Evolutionary conservation across 2,113 vertebrate genomes (phyloP).

Genomic region (Aegypius monachus): DNA sequence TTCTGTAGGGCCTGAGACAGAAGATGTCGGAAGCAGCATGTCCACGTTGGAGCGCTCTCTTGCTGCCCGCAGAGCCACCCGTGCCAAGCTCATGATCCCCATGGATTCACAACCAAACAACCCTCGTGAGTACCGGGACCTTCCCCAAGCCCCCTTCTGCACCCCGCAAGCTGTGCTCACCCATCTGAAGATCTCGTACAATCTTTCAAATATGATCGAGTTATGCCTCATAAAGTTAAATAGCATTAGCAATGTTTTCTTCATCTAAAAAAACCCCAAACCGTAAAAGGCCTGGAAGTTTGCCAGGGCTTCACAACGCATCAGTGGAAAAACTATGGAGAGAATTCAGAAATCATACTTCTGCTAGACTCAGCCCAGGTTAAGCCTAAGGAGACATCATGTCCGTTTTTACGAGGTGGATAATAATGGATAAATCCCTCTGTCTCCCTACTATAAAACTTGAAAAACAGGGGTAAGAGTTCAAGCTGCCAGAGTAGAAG

Average conservation of each 20-base stretch:
- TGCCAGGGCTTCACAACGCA: background rate
- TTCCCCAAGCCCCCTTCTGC: background rate
- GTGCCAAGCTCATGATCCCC: constrained; percentile 93
- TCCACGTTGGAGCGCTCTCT: constrained; percentile 91
- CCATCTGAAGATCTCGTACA: accelerated
- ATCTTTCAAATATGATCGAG: background rate
- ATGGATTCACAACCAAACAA: constrained; percentile 91
- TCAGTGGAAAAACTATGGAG: background rate
- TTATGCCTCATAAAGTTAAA: background rate
- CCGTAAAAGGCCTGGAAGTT: background rate
- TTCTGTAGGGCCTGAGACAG: constrained; percentile 78
- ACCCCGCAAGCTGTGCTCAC: accelerated
- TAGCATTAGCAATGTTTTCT: background rate
- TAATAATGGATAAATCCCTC: background rate
- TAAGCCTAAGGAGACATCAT: background rate
- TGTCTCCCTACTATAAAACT: background rate
- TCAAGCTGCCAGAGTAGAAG: background rate
- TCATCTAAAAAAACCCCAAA: too few species aligned
- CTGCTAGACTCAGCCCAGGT: background rate
- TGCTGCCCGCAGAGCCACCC: constrained; percentile 82
- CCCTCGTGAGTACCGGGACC: constrained; percentile 75
- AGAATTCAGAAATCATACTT: background rate
- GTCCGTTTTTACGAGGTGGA: background rate
- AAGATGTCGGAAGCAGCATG: constrained; percentile 87
- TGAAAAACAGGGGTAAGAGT: background rate